Percentiles rank a stretch among this genome's conserved stretches.
These are phyloP conservation scores for Odontocolon sp. DNA, from an alignment of 2,888 invertebrate species.

Conservation along the genomic window DNA sequence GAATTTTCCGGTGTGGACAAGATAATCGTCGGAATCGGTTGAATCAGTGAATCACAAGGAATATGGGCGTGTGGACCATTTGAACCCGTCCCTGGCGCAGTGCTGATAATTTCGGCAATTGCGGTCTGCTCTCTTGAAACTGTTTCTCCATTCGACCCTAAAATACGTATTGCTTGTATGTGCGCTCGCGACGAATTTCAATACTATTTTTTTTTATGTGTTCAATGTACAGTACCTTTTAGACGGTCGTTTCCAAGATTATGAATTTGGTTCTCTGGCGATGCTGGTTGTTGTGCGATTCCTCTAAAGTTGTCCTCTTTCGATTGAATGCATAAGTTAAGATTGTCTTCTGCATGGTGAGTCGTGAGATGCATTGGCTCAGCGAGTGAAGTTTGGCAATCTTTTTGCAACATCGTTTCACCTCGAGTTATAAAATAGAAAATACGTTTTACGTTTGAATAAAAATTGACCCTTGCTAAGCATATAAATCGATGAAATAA, in stretches of 20 bases:
- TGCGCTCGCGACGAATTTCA: too few relatives aligned
- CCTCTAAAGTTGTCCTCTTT: too few relatives aligned
- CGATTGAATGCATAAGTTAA: not conserved
- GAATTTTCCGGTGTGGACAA: too few relatives aligned
- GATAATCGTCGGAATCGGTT: too few relatives aligned
- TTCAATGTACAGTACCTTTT: not conserved
- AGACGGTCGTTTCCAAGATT: not conserved
- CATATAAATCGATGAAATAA: not conserved
- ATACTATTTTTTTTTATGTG: too few relatives aligned
- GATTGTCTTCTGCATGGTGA: not conserved
- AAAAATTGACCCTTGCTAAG: not conserved
- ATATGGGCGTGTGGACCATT: too few relatives aligned
- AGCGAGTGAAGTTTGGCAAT: not conserved
- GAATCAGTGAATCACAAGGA: too few relatives aligned
- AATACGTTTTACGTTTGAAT: not conserved
- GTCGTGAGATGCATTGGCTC: not conserved
- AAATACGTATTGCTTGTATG: too few relatives aligned
- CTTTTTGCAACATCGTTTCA: not conserved
- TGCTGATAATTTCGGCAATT: too few relatives aligned
- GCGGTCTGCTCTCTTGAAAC: too few relatives aligned
- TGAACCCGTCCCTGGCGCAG: too few relatives aligned
- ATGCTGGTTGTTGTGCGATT: not conserved
- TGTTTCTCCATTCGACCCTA: too few relatives aligned
- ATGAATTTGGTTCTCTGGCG: not conserved
- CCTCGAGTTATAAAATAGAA: not conserved